Evolutionary conservation across 1,140 invertebrate genomes (phyloP).

Genomic region (Plodia interpunctella): DNA sequence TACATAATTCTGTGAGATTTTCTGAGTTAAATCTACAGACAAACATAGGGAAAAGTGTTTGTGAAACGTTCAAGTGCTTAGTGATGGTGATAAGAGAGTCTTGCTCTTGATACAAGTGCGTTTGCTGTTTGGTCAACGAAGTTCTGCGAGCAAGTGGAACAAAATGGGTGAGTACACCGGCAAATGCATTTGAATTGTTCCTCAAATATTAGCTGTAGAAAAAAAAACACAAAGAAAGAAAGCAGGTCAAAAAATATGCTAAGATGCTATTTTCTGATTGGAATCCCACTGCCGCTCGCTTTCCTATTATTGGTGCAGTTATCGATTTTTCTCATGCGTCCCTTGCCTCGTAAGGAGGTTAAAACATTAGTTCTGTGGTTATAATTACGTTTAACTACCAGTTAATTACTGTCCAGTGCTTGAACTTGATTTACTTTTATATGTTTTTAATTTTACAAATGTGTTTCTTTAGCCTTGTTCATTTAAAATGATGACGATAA

Average conservation of each 20-base stretch:
- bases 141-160: conserved; percentile 27
- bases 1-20: neutral
- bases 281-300: neutral
- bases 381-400: neutral
- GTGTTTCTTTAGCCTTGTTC: neutral
- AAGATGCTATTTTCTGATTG: neutral
- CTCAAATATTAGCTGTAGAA: neutral
- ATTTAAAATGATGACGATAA: too few relatives aligned
- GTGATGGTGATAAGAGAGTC: conserved; percentile 51
- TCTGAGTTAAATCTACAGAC: neutral
- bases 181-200: conserved; percentile 18
- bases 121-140: conserved; percentile 19
- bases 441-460: neutral
- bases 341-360: conserved; percentile 25
- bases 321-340: conserved; percentile 67
- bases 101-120: conserved; percentile 15
- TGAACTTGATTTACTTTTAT: neutral
- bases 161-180: conserved; percentile 67
- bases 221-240: neutral
- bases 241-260: neutral
- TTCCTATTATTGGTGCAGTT: conserved; percentile 49
- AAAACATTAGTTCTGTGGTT: conserved; percentile 18
- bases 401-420: neutral
- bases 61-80: conserved; percentile 37
- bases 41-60: conserved; percentile 30